These are phyloP conservation scores for Acropternis orthonyx DNA, from an alignment of 2,797 vertebrate species.

Conservation along the genomic window DNA sequence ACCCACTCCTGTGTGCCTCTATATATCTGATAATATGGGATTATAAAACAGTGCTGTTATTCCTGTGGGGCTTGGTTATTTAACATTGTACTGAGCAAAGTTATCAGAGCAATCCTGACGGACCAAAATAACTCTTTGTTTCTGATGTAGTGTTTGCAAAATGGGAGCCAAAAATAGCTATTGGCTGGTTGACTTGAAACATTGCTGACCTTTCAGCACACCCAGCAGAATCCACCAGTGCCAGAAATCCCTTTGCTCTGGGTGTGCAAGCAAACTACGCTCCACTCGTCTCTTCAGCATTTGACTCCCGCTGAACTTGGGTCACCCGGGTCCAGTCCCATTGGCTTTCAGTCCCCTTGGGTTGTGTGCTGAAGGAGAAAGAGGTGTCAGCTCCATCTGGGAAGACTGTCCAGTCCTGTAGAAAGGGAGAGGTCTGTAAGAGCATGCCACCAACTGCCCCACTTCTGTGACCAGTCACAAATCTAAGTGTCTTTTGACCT, in stretches of 20 bases:
- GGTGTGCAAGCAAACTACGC: background rate
- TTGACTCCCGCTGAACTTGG: background rate
- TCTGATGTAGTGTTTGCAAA: conserved; percentile 37
- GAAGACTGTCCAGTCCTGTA: background rate
- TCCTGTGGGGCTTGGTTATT: conserved; percentile 52
- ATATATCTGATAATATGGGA: conserved; percentile 32
- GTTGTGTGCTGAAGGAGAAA: background rate
- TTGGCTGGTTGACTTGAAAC: conserved; percentile 17
- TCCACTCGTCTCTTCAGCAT: background rate
- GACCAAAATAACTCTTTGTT: conserved; percentile 65
- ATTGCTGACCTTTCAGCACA: conserved; percentile 46
- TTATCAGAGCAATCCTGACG: conserved; percentile 6
- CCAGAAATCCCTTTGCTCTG: background rate
- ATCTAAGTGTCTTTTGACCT: background rate
- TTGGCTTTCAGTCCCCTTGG: background rate
- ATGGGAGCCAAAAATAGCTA: conserved; percentile 57
- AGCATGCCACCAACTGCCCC: background rate
- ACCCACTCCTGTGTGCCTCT: background rate
- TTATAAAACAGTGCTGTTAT: conserved; percentile 23
- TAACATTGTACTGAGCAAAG: conserved; percentile 53
- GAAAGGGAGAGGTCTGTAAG: background rate
- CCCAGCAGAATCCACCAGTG: background rate
- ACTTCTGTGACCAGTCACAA: background rate
- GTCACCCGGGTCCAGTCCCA: accelerated
- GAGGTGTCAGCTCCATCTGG: background rate